These are phyloP conservation scores for Creontiades dilutus DNA, from an alignment of 2,888 invertebrate species.

Conservation along the genomic window DNA sequence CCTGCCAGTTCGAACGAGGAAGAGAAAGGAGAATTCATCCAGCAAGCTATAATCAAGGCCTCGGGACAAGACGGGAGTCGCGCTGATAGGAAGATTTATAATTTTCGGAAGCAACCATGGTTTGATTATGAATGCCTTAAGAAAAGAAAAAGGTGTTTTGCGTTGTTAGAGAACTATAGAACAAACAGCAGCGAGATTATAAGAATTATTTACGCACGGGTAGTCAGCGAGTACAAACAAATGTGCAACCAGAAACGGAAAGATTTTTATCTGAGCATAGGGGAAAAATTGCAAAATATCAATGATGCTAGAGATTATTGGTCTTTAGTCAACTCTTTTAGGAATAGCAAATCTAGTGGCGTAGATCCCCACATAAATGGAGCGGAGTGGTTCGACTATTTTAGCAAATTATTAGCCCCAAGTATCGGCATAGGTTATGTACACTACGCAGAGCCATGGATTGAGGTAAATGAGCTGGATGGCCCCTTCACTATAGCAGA, in stretches of 20 bases:
- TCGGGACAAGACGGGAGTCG: neutral
- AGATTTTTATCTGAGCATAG: neutral
- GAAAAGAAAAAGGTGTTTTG: conserved; percentile 10
- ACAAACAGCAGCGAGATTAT: neutral
- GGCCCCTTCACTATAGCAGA: no score
- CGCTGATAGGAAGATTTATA: neutral
- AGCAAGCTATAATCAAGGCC: neutral
- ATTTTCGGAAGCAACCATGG: neutral
- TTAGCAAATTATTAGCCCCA: no score
- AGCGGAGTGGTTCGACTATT: no score
- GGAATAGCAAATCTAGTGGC: no score
- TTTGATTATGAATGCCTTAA: conserved; percentile 1
- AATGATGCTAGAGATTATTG: no score
- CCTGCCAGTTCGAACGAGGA: neutral
- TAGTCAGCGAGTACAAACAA: neutral
- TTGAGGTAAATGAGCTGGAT: no score
- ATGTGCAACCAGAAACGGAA: neutral
- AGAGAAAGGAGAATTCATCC: neutral
- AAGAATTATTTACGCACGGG: neutral
- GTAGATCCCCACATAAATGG: no score
- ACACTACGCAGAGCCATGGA: no score
- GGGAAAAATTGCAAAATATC: neutral
- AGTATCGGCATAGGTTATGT: no score
- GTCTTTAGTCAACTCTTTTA: no score
- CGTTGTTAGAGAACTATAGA: neutral